Conservation (phyloP, 2,888 invertebrate species). For the Macaria notata region DNA sequence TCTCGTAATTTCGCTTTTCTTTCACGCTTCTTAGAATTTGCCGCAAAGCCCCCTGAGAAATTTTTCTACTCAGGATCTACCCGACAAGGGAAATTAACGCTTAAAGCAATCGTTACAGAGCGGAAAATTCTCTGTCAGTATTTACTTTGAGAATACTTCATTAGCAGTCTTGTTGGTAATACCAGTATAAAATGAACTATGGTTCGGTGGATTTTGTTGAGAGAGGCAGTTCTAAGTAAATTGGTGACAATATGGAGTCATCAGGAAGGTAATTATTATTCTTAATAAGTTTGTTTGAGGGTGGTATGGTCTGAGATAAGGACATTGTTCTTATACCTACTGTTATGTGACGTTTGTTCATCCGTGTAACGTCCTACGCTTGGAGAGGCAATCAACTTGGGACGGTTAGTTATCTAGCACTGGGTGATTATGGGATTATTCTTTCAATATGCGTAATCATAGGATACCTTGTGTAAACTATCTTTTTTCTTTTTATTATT, state of each 20-base stretch:
- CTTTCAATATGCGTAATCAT: too few relatives aligned
- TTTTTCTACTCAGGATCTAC: conserved; percentile 9
- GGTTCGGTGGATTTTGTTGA: conserved; percentile 13
- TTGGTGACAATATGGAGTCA: conserved; percentile 38
- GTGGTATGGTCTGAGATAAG: conserved; percentile 32
- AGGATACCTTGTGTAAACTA: too few relatives aligned
- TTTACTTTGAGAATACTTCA: conserved; percentile 43
- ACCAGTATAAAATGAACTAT: conserved; percentile 35
- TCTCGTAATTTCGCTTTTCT: conserved; percentile 11
- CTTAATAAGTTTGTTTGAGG: conserved; percentile 40
- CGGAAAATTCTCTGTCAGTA: conserved; percentile 34
- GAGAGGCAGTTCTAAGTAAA: conserved; percentile 27
- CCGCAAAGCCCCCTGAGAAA: conserved; percentile 11
- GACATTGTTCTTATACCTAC: conserved; percentile 5
- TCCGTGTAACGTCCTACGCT: too few relatives aligned
- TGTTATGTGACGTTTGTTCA: neutral
- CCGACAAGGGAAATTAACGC: conserved; percentile 32
- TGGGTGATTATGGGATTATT: too few relatives aligned
- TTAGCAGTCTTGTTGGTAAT: conserved; percentile 38
- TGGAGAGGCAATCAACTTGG: too few relatives aligned
- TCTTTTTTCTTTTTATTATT: too few relatives aligned
- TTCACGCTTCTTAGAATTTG: conserved; percentile 15
- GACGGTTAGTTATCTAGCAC: too few relatives aligned
- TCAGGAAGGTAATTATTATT: conserved; percentile 46
- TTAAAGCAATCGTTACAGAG: conserved; percentile 31